These are phyloP conservation scores for Cylas formicarius DNA, from an alignment of 1,140 invertebrate genomes.

Conservation along the genomic window DNA sequence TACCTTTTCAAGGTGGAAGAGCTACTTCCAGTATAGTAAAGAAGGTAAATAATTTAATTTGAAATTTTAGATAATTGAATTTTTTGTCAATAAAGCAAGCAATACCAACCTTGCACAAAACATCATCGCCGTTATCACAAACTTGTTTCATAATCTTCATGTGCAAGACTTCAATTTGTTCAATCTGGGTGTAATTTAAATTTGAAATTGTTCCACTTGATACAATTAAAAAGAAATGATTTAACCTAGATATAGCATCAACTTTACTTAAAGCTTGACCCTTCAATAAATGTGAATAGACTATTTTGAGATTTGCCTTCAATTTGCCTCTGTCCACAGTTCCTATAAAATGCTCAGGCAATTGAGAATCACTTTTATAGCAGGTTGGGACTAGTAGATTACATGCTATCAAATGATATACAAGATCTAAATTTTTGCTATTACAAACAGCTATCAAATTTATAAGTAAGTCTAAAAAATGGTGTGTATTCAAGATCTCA, in stretches of 20 bases:
- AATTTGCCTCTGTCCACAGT: slow-evolving; percentile 12
- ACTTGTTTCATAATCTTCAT: slow-evolving; percentile 22
- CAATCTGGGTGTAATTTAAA: slow-evolving; percentile 17
- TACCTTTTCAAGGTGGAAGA: too few species aligned
- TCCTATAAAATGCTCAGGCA: slow-evolving; percentile 22
- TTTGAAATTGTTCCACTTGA: slow-evolving; percentile 24
- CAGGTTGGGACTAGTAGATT: slow-evolving; percentile 13
- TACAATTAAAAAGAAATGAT: slow-evolving; percentile 22
- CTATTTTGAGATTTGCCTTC: slow-evolving; percentile 17
- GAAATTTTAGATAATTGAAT: too few species aligned
- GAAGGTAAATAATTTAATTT: too few species aligned
- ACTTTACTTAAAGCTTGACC: slow-evolving; percentile 15
- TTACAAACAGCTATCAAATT: slow-evolving; percentile 17
- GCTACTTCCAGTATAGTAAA: too few species aligned
- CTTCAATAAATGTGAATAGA: slow-evolving; percentile 18
- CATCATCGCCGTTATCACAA: too few species aligned
- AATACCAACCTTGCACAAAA: too few species aligned
- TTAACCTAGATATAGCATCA: slow-evolving; percentile 16
- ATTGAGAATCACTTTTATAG: slow-evolving; percentile 20
- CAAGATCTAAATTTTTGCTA: slow-evolving; percentile 24
- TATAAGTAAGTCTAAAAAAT: slow-evolving; percentile 18
- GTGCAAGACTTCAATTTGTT: slow-evolving; percentile 22
- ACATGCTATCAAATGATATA: slow-evolving; percentile 26
- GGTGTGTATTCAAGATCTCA: slow-evolving; percentile 2
- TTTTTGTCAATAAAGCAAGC: too few species aligned